phyloP scores from a whole-genome alignment of 1,140 invertebrate species.

The Ceratoteleas bidentatus region DNA sequence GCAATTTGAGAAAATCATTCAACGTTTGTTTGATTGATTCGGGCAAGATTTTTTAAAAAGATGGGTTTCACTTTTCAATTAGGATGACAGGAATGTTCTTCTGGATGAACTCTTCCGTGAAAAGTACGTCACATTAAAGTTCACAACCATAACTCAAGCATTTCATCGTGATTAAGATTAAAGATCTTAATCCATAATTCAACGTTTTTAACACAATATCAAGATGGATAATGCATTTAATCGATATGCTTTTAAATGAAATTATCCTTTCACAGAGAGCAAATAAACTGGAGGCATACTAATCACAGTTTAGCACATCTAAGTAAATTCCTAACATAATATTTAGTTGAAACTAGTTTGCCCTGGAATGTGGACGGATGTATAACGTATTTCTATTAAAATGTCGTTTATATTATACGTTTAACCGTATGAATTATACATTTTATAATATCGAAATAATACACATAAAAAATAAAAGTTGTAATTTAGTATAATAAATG shows the following conservation, averaged over 20 bases:
- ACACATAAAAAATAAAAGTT: too few relatives aligned
- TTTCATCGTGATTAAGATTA: not conserved
- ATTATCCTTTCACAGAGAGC: slow-evolving; percentile 4
- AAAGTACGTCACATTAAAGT: not conserved
- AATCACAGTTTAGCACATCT: slow-evolving; percentile 4
- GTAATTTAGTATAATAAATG: too few relatives aligned
- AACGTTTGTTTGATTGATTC: too few relatives aligned
- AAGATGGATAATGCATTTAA: slow-evolving; percentile 12
- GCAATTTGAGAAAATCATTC: too few relatives aligned
- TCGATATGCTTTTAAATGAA: slow-evolving; percentile 1
- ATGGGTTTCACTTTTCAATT: too few relatives aligned
- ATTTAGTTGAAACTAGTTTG: slow-evolving; percentile 20
- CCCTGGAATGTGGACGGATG: not conserved
- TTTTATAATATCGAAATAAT: not conserved
- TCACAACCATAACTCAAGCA: not conserved
- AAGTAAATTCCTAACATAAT: slow-evolving; percentile 19
- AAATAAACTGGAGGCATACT: not conserved
- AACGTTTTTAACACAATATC: not conserved
- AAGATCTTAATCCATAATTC: slow-evolving; percentile 6
- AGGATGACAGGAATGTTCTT: too few relatives aligned
- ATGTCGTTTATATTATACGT: slow-evolving; percentile 3
- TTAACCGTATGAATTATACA: not conserved
- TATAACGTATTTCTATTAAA: slow-evolving; percentile 2
- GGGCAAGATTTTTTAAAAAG: too few relatives aligned
- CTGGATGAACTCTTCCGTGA: not conserved